Evolutionary conservation across 2,113 vertebrate species (phyloP), one percentile per base, ranked within the genome.

Genomic region (Oncorhynchus tshawytscha): DNA sequence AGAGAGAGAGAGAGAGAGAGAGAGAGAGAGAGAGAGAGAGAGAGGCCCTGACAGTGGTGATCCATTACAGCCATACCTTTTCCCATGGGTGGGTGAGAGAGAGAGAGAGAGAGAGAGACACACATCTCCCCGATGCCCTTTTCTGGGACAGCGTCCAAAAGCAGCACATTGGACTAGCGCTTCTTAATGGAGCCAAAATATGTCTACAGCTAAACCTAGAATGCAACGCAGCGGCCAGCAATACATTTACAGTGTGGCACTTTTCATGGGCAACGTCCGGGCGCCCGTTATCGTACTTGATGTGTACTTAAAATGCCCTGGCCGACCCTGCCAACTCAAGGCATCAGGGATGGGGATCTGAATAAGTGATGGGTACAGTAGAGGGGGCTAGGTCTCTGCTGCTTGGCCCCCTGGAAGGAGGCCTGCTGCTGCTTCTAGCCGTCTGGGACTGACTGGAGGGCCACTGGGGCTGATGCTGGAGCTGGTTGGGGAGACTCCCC

Each of bases 281-380:
- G 74, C 74, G 77, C 84, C 80, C 70, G 60, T 49, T 45, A 45
- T 9, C 2, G 9, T 45, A 45, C 8, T 45, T 45, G 39, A 45
- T 45, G 2, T 11, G 39, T 45, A 45, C 39, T 3, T 45, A 45
- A 45, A 12, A 45, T 11, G 9, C 39, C 16, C 51, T 16, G 51
- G 15, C 12, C 39, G 9, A 12, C 9, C 9, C 39, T 45, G 39
- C 39, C 39, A 45, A 45, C 39, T 45, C 9, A 45, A 45, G 39
- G 39, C 9, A 45, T 45, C 3, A 54, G 16, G 51, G 51, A 45
- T 3, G 39, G 39, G 9, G 13, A 54, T 54, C 39, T 54, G 51
- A 54, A 54, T 54, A 54, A 54, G 51, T 5, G 16, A 54, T 18
- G 51, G 16, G 15, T 54, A 16, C 13, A 54, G 51, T 45, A 45